Evolutionary conservation across 2,113 vertebrate genomes (phyloP).

Genomic region (Numenius arquata): DNA sequence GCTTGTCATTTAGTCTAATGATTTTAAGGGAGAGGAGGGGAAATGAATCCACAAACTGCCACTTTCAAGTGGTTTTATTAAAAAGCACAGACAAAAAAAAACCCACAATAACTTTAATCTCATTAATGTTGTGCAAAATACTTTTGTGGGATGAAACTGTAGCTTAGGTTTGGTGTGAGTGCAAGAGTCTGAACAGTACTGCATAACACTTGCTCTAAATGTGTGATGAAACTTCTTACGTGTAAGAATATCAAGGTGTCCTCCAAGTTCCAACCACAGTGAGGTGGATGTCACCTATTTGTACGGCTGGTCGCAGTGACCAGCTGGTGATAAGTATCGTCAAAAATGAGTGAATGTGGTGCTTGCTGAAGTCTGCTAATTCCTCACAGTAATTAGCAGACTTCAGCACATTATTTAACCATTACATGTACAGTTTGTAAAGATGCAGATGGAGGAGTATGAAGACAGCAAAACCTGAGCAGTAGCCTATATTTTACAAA

Average conservation of each 20-base stretch:
- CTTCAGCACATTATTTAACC: neutral
- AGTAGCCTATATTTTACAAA: neutral
- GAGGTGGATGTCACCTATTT: neutral
- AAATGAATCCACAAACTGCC: neutral
- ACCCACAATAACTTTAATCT: neutral
- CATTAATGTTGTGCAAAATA: neutral
- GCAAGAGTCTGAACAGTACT: neutral
- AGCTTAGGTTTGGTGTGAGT: neutral
- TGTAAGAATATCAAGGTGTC: neutral
- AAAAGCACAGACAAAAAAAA: neutral
- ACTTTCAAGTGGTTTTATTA: neutral
- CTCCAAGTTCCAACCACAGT: neutral
- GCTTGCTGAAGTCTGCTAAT: neutral
- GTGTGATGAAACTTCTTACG: neutral
- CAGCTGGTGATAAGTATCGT: neutral
- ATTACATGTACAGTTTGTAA: fast-evolving
- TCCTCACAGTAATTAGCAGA: neutral
- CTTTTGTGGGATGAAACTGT: neutral
- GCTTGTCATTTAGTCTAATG: neutral
- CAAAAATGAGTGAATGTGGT: neutral
- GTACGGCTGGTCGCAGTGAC: neutral
- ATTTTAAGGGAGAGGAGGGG: neutral
- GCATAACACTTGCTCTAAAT: neutral
- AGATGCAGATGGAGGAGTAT: neutral
- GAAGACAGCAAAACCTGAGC: neutral